Percentiles rank a stretch among this genome's conserved stretches.
phyloP scores from a whole-genome alignment of 2,888 invertebrate genomes.

The Corbicula japonica region DNA sequence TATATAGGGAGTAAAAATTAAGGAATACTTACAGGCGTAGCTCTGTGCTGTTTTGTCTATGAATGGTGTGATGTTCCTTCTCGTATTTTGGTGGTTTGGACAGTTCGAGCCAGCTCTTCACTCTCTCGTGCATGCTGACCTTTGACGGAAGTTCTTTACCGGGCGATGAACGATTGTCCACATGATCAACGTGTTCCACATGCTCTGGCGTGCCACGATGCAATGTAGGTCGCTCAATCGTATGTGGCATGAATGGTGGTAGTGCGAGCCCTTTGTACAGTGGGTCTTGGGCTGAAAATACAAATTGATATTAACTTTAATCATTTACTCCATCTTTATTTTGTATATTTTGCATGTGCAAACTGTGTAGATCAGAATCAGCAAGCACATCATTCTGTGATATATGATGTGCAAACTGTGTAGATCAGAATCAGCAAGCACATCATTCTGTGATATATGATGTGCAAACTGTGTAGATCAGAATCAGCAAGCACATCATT shows the following conservation, averaged over 20 bases:
- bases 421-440: too few relatives aligned
- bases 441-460: too few relatives aligned
- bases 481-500: too few relatives aligned
- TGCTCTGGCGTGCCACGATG: conserved; percentile 28
- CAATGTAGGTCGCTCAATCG: conserved; percentile 26
- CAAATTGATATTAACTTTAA: too few relatives aligned
- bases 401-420: too few relatives aligned
- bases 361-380: too few relatives aligned
- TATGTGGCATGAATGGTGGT: conserved; percentile 46
- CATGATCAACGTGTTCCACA: conserved; percentile 56
- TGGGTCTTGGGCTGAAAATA: conserved; percentile 63
- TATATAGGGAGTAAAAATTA: neutral
- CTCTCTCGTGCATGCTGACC: conserved; percentile 75
- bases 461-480: too few relatives aligned
- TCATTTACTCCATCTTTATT: too few relatives aligned
- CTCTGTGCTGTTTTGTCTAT: conserved; percentile 72
- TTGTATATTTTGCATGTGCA: too few relatives aligned
- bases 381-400: too few relatives aligned
- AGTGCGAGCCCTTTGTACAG: conserved; percentile 61
- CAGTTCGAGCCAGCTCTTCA: conserved; percentile 76
- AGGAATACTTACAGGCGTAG: conserved; percentile 78
- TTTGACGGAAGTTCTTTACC: conserved; percentile 80
- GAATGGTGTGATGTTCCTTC: conserved; percentile 71
- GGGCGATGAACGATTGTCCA: conserved; percentile 69
- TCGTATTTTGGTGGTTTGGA: conserved; percentile 76